Base-by-base conservation (phyloP, 2,888 invertebrate genomes). In the Cantharis rufa region DNA sequence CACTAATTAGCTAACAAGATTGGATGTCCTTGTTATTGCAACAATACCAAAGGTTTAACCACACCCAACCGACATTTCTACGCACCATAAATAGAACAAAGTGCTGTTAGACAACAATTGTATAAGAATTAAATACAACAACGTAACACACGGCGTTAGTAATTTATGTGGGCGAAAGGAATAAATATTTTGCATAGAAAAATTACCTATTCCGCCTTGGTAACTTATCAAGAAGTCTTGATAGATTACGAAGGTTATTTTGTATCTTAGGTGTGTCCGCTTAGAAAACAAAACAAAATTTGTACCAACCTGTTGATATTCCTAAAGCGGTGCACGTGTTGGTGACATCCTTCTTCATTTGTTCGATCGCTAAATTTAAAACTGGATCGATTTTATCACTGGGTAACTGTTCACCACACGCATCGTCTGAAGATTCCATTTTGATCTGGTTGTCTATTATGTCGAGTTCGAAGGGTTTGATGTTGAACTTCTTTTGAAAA, bases 281-380 rank as follows among this genome's bases (percentile, higher is more conserved):
- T 63, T 63, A 16, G 13, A 64, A 64, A 66, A 15, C 16, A 63
- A 15, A 66, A 18, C 21, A 66, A 66, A 48, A 9, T n/a, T 48
- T 13, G 18, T 18, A 90, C 93, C 92, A 88, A 96, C 96, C 96
- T 89, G 94, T 93, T 87, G 96, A 94, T 89, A 97, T 96, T 88
- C 94, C 95, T 84, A 96, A 91, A 82, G 94, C 93, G 72, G 93
- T 92, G 89, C 96, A 96, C 10, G 96, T 95, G 85, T 92, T 94
- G 87, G 94, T 94, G 71, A 96, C 95, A 86, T 96, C 96, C 85
- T 94, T 93, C 84, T 94, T 93, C 81, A 95, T 93, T 87, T 96
- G 95, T 86, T 96, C 95, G 83, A 96, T 94, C 27, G 96, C 96
- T 89, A 96, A 90, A 78, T 94, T 94, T 72, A 96, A 90, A 48